Evolutionary conservation across 2,888 invertebrate species (phyloP).

Genomic region (Serripes groenlandicus): DNA sequence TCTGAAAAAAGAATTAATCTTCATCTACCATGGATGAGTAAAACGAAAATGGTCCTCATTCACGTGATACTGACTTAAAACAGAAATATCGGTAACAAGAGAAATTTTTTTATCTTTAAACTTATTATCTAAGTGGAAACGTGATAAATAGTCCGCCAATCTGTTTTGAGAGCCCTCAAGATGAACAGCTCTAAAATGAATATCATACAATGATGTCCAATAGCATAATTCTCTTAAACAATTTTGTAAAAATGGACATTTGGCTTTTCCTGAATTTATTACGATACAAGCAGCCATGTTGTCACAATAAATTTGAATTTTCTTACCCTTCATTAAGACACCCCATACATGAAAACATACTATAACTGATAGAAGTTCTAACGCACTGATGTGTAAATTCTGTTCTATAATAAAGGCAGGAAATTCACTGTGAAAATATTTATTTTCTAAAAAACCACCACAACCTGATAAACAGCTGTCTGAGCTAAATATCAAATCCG

Average conservation of each 20-base stretch:
- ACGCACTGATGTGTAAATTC: conserved; percentile 26
- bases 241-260: background rate
- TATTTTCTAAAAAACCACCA: conserved; percentile 14
- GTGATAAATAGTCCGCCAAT: conserved; percentile 1
- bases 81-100: no score
- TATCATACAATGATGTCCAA: background rate
- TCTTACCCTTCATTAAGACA: background rate
- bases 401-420: conserved; percentile 16
- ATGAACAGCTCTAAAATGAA: background rate
- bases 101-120: background rate
- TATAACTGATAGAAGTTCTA: conserved; percentile 44
- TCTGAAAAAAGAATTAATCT: no score
- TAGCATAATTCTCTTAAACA: conserved; percentile 24
- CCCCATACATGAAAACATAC: conserved; percentile 35
- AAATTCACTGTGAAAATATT: conserved; percentile 26
- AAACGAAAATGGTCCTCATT: no score
- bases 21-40: no score
- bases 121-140: background rate
- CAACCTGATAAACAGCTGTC: conserved; percentile 38
- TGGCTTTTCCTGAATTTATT: conserved; percentile 5
- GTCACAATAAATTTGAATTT: conserved; percentile 13
- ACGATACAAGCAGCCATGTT: conserved; percentile 16
- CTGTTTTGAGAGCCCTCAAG: background rate
- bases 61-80: no score
- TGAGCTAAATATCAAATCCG: conserved; percentile 13